Base-by-base conservation (phyloP, 64 coral and sea anemone species). In the Anthopleura sola region DNA sequence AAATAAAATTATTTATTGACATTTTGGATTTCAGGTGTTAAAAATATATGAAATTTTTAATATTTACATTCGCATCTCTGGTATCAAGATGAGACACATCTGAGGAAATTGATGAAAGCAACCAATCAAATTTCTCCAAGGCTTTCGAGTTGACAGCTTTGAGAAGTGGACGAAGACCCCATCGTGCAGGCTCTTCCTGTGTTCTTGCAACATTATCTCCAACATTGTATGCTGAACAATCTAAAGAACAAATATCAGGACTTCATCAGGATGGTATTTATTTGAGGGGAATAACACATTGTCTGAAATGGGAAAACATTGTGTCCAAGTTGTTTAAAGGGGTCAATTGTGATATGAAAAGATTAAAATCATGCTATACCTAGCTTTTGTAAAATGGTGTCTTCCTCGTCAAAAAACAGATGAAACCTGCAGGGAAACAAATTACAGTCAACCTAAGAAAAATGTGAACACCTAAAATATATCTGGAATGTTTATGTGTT, bases 111-210 rank as follows among this genome's bases (percentile, higher is more conserved):
- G 82, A 81, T 68, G 55, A 24, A 1, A 90, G 36, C 37, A 90
- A 20, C 90, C 86, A 96, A 78, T 77, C 82, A 89, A 89, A 92
- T 55, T 50, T 19, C 34, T 81, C 88, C 54, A 96, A 38, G 23
- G 68, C 57, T 57, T 92, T 80, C 49, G 83, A 40, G 19, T 84
- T 90, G 20, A 96, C 87, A 87, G 77, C 75, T 36, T 68, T 86
- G 8, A 96, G 90, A 13, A 86, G 85, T 50, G 90, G 69, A 26
- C 18, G 58, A 24, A 96, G 87, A 37, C 94, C 94, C 94, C 94
- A 97, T 28, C 75, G 47, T 58, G 88, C 80, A 33, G 94, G 91
- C 37, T 88, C 90, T 21, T 82, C 88, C 78, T 93, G 80, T 10
- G 91, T 97, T 55, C 91, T 89, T 46, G 85, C 85, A 78, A 75